Conservation (phyloP, 2,888 invertebrate species). For the Athrips mouffetella region DNA sequence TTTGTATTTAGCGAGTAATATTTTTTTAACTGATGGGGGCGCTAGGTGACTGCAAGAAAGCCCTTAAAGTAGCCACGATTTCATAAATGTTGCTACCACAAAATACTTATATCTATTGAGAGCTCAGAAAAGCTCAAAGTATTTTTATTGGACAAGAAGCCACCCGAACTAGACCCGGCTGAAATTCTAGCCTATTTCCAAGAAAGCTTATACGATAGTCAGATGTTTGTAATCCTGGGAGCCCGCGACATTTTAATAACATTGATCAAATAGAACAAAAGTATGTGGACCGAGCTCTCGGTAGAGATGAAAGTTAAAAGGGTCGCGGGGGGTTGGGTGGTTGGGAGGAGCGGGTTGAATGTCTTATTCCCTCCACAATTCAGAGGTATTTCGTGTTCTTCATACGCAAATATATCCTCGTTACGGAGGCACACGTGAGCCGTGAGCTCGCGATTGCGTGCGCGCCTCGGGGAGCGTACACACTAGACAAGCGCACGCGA, state of each 20-base stretch:
- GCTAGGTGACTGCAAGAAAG: too few species aligned
- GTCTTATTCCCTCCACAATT: constrained; percentile 79
- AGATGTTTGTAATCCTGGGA: constrained; percentile 71
- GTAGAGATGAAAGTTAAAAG: constrained; percentile 79
- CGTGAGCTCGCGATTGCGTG: constrained; percentile 75
- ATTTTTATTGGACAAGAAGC: not conserved
- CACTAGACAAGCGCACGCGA: not conserved
- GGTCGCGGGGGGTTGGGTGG: constrained; percentile 60
- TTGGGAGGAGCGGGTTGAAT: constrained; percentile 68
- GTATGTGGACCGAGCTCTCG: constrained; percentile 79
- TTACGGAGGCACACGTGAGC: constrained; percentile 75
- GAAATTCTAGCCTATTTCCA: constrained; percentile 22
- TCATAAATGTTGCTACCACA: not conserved
- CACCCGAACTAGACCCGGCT: constrained; percentile 4
- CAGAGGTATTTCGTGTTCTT: constrained; percentile 79
- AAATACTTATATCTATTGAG: not conserved
- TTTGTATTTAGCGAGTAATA: too few species aligned
- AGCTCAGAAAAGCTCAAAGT: constrained; percentile 2
- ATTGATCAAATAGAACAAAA: constrained; percentile 79
- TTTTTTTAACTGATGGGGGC: too few species aligned
- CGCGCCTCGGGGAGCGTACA: constrained; percentile 37
- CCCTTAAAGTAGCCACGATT: not conserved
- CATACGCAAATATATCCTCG: constrained; percentile 79
- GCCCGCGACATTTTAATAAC: constrained; percentile 78
- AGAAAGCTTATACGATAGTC: constrained; percentile 60